Conservation (phyloP, 2,113 vertebrate species). For the Dipodomys stephensi region DNA sequence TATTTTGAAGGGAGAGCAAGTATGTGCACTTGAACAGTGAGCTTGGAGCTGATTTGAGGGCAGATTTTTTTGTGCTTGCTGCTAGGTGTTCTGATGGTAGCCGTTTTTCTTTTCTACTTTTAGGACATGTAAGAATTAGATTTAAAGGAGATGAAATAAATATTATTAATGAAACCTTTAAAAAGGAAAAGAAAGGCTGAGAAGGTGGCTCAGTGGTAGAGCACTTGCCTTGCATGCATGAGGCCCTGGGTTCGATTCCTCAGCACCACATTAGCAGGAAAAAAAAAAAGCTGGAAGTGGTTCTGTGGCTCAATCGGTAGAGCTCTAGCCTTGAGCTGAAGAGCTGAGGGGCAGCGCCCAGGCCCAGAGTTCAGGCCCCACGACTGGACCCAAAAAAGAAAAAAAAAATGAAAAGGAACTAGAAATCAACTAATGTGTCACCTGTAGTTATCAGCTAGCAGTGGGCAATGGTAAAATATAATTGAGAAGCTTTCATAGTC, state of each 20-base stretch:
- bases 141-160: conserved; percentile 54
- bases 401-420: background rate
- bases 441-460: conserved; percentile 26
- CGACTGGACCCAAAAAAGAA: too few relatives aligned
- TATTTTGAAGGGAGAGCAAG: conserved; percentile 28
- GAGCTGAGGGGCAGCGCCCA: too few relatives aligned
- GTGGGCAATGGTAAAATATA: conserved; percentile 30
- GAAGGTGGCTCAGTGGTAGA: too few relatives aligned
- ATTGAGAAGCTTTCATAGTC: conserved; percentile 28
- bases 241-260: too few relatives aligned
- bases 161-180: conserved; percentile 29
- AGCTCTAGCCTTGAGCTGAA: too few relatives aligned
- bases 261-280: too few relatives aligned
- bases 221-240: too few relatives aligned
- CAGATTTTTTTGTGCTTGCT: background rate
- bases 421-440: conserved; percentile 37
- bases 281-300: too few relatives aligned
- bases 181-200: background rate
- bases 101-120: conserved; percentile 6
- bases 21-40: background rate
- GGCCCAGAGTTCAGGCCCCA: too few relatives aligned
- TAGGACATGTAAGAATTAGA: conserved; percentile 30
- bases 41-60: background rate
- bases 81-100: background rate
- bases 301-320: too few relatives aligned